Evolutionary conservation across 2,888 invertebrate species (phyloP).

Genomic region (Meta bourneti): DNA sequence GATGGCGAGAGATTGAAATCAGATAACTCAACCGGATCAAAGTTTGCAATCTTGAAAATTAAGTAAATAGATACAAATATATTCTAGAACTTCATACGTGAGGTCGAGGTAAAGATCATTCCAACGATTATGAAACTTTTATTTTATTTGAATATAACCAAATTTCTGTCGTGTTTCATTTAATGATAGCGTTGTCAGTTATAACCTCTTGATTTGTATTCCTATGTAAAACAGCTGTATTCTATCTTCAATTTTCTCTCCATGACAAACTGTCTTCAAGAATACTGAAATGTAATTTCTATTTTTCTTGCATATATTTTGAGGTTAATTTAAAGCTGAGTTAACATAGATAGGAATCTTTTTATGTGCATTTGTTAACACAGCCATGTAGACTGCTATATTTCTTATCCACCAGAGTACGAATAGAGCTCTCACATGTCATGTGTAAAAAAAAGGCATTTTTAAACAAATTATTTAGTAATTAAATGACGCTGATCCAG

Average conservation of each 20-base stretch:
- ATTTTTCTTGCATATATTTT: background rate
- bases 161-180: background rate
- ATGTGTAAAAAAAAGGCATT: background rate
- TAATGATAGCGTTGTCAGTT: conserved; percentile 28
- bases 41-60: background rate
- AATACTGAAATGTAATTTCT: background rate
- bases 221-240: conserved; percentile 24
- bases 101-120: background rate
- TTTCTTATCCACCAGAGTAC: conserved; percentile 5
- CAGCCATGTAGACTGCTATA: background rate
- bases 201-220: conserved; percentile 27
- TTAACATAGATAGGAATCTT: conserved; percentile 8
- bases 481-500: background rate
- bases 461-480: background rate
- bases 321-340: conserved; percentile 10
- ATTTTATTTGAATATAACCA: background rate
- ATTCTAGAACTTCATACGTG: background rate
- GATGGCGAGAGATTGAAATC: background rate
- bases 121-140: background rate
- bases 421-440: background rate
- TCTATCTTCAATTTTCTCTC: background rate
- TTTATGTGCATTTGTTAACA: background rate
- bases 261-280: background rate
- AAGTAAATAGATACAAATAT: background rate
- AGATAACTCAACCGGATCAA: background rate